Evolutionary conservation across 2,888 invertebrate species (phyloP), one percentile per base, ranked within the genome.

Genomic region (Cerastis rubricosa): DNA sequence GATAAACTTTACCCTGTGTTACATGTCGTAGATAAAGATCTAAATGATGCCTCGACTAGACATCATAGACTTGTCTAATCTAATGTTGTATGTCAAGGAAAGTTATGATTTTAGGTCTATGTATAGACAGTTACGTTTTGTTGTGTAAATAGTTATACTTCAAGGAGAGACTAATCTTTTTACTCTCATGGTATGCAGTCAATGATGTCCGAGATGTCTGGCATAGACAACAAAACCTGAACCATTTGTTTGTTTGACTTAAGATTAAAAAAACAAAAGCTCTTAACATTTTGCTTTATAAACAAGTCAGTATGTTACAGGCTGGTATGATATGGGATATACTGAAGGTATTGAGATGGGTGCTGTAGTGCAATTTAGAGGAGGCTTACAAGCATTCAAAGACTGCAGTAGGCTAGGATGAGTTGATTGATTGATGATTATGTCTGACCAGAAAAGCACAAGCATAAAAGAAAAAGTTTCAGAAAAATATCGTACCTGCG

Each of bases 401-500:
- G 2, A 40, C 11, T 45, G 14, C 25, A 14, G 11, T 51, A 17
- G 1, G 17, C 22, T 29, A 22, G 3, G 25, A 22, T 29, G 4
- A 25, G 22, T 19, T 22, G n/a, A 5, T 11, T 47, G n/a, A 61
- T 51, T n/a, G 3, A 35, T 54, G 40, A 22, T 74, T 49, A 59
- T 22, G 22, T 51, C 25, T 79, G 14, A 22, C 12, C 11, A 57
- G 29, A 66, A 68, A 22, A 5, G 12, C 7, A 49, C 6, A 59
- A 59, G 2, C 1, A 4, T 11, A 17, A 11, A 64, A 47, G n/a
- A n/a, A 19, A 29, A 11, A 40, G 17, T n/a, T 54, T 14, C 45
- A 19, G 35, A 77, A 29, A 25, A 61, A 49, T 47, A 43, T 87
- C 93, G 92, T 90, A 98, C 98, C 97, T 98, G 98, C 66, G 98